A percentile compares a stretch with the other conserved stretches of the same genome.
These are phyloP conservation scores for Scaptomyza pallida DNA, from an alignment of 1,140 invertebrate genomes.

Conservation along the genomic window DNA sequence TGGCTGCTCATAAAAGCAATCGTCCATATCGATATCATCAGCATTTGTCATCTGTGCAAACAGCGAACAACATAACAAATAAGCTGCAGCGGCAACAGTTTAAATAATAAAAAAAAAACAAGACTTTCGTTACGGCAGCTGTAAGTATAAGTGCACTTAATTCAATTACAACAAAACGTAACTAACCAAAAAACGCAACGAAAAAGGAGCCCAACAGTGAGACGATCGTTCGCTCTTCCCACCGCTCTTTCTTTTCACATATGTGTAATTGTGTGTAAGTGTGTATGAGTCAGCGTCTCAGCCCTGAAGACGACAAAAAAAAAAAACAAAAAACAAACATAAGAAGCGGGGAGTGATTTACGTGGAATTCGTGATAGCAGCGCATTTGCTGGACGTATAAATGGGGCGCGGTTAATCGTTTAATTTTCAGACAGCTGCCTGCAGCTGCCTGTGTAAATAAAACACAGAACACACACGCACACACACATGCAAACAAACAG, in stretches of 20 bases:
- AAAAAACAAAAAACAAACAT: conserved; percentile 19
- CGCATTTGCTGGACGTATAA: conserved; percentile 15
- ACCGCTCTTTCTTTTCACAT: neutral
- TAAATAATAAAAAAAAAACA: conserved; percentile 33
- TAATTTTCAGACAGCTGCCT: conserved; percentile 20
- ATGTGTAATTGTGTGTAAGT: conserved; percentile 3
- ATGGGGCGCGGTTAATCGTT: conserved; percentile 40
- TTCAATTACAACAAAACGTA: neutral
- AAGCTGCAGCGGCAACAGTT: conserved; percentile 37
- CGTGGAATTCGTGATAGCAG: conserved; percentile 44
- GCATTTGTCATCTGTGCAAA: conserved; percentile 53
- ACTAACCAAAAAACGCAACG: neutral
- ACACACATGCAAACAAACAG: conserved; percentile 4
- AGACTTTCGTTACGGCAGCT: conserved; percentile 21
- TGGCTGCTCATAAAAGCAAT: conserved; percentile 28
- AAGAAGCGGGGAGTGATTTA: conserved; percentile 30
- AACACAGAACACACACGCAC: neutral
- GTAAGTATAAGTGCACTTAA: conserved; percentile 25
- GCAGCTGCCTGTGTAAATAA: conserved; percentile 23
- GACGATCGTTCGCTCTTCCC: neutral
- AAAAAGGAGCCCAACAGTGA: neutral
- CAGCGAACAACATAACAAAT: conserved; percentile 37
- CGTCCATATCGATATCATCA: conserved; percentile 27
- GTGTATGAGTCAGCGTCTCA: conserved; percentile 45
- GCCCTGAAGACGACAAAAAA: conserved; percentile 42